These are phyloP conservation scores for Harpagifer antarcticus DNA, from an alignment of 2,797 vertebrate genomes.

Conservation along the genomic window DNA sequence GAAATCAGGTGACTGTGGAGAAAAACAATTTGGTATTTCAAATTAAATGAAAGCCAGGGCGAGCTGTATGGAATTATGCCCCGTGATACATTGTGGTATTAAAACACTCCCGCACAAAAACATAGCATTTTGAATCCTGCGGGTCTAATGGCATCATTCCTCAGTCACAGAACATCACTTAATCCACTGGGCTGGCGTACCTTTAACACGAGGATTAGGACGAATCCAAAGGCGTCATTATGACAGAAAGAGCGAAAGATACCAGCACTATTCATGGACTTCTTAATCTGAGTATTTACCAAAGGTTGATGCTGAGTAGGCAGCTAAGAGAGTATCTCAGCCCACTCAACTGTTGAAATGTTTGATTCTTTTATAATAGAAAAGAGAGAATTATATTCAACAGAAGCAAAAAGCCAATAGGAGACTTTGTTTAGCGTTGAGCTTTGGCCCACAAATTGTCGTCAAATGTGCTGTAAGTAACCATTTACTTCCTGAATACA, in stretches of 20 bases:
- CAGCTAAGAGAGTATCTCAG: slow-evolving; percentile 64
- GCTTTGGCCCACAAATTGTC: slow-evolving; percentile 44
- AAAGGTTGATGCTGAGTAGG: slow-evolving; percentile 77
- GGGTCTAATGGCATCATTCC: slow-evolving; percentile 74
- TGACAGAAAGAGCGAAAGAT: slow-evolving; percentile 73
- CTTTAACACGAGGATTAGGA: slow-evolving; percentile 79
- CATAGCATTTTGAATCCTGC: slow-evolving; percentile 57
- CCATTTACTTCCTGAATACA: slow-evolving; percentile 27
- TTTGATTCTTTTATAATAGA: slow-evolving; percentile 53
- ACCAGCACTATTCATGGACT: slow-evolving; percentile 66
- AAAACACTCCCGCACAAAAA: slow-evolving; percentile 57
- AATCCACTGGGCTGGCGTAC: slow-evolving; percentile 76
- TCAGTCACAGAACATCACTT: slow-evolving; percentile 76
- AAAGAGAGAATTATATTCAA: slow-evolving; percentile 45
- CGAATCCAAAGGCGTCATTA: slow-evolving; percentile 74
- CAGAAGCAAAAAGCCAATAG: slow-evolving; percentile 29
- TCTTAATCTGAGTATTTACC: slow-evolving; percentile 80
- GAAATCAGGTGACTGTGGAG: slow-evolving; percentile 71
- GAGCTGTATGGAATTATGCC: slow-evolving; percentile 62
- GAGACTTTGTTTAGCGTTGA: slow-evolving; percentile 50
- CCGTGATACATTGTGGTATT: slow-evolving; percentile 68
- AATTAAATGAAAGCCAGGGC: slow-evolving; percentile 74
- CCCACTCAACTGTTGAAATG: slow-evolving; percentile 72
- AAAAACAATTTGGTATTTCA: slow-evolving; percentile 75
- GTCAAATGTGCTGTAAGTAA: slow-evolving; percentile 30